Base-by-base conservation (phyloP, 2,797 vertebrate species). In the Bradypus variegatus region DNA sequence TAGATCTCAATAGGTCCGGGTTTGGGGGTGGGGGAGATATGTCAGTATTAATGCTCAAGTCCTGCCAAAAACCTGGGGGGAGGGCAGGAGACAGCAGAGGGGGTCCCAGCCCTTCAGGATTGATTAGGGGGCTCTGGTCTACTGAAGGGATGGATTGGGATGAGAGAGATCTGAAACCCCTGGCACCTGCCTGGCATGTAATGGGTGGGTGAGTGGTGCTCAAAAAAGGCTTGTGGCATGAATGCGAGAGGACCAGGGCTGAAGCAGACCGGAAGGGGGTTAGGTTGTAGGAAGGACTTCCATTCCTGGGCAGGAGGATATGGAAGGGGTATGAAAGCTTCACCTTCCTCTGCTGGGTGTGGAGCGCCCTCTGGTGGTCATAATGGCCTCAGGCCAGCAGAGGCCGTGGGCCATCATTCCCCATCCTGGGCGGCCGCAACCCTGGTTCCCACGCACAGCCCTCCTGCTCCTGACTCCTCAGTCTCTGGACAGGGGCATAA, bases 291-390 rank as follows among this genome's bases (percentile, higher is more conserved):
- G 45, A 88, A 93, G 93, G 83, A 81, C 36, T 60, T 77, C 38
- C 13, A 8, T 41, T 41, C 27, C 19, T 58, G 48, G 48, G 21
- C n/a, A 18, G 58, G 58, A 88, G 48, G 55, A 21, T 5, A 10
- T 25, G 21, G 12, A 8, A 60, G 7, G 33, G 41, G 60, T 29
- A 7, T 0, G 19, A 70, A 78, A 62, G 38, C 27, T 2, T 0
- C 31, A 12, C 29, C 85, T 25, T 86, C 77, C 50, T 80, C 76
- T 62, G 78, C 85, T 65, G 81, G 84, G 21, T 84, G 73, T 91
- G 83, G 93, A 31, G 94, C 72, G 38, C 95, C 93, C 92, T 94
- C 96, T 94, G 70, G 85, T 94, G 96, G 82, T n/a, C 36, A 38
- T 12, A 27, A 86, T 31, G 60, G 27, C 48, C 60, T 85, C 76